A percentile compares a stretch with the other conserved stretches of the same genome.
These are phyloP conservation scores for Danio aesculapii DNA, from an alignment of 2,797 vertebrate species.

Conservation along the genomic window DNA sequence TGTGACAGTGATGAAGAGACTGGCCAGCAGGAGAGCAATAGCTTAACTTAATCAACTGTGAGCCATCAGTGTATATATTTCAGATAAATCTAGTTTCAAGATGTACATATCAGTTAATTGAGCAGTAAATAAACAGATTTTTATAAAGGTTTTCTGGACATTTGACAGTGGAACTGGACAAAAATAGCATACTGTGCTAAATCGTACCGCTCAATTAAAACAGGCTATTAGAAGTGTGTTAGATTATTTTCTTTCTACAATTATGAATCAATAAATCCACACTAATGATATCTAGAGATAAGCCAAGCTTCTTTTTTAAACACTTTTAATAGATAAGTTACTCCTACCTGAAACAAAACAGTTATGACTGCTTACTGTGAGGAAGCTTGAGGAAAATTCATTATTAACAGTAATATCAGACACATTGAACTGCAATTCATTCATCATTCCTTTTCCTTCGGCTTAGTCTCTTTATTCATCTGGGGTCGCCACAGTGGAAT, in stretches of 20 bases:
- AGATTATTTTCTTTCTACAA: background rate
- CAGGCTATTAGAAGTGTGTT: too few relatives aligned
- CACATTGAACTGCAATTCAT: background rate
- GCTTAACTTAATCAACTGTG: background rate
- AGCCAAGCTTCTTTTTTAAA: background rate
- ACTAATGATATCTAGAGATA: too few relatives aligned
- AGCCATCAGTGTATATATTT: background rate
- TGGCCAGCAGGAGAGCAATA: conserved; percentile 22
- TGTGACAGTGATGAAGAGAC: conserved; percentile 14
- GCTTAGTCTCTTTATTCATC: too few relatives aligned
- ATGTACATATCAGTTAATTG: background rate
- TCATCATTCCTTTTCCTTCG: too few relatives aligned
- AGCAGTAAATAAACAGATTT: background rate
- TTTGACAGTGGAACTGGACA: too few relatives aligned
- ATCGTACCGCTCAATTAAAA: too few relatives aligned
- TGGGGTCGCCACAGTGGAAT: too few relatives aligned
- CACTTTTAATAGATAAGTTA: too few relatives aligned
- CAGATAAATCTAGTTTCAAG: background rate
- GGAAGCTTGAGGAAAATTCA: background rate
- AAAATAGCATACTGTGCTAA: too few relatives aligned
- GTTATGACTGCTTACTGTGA: background rate
- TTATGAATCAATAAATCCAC: background rate
- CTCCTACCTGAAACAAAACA: background rate
- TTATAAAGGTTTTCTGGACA: too few relatives aligned
- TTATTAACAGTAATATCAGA: background rate